A percentile compares a stretch with the other conserved stretches of the same genome.
These are phyloP conservation scores for Orthonyx spaldingii DNA, from an alignment of 2,113 vertebrate species.

Conservation along the genomic window DNA sequence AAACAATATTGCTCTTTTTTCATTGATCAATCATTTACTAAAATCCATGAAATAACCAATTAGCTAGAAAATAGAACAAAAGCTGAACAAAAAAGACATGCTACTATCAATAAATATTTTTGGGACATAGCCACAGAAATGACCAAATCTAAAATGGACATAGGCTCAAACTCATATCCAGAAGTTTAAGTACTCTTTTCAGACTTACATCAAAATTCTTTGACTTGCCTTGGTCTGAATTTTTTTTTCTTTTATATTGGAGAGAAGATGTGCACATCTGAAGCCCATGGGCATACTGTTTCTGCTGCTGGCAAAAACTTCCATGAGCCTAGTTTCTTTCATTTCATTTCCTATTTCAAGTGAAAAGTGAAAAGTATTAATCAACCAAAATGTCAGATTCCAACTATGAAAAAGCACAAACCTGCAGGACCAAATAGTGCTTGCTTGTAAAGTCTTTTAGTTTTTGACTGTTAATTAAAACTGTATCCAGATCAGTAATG, in stretches of 20 bases:
- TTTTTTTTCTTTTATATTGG: neutral
- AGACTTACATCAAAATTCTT: neutral
- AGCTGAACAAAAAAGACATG: neutral
- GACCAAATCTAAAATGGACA: neutral
- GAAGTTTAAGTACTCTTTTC: neutral
- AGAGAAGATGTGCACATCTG: neutral
- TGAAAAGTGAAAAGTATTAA: neutral
- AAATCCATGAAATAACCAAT: conserved; percentile 81
- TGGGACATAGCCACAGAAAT: neutral
- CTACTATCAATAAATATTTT: neutral
- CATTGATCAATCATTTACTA: conserved; percentile 83
- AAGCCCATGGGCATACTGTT: neutral
- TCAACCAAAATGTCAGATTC: neutral
- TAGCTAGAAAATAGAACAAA: conserved; percentile 64
- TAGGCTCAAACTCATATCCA: neutral
- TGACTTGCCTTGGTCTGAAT: neutral
- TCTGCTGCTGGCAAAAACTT: neutral
- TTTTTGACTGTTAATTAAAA: neutral
- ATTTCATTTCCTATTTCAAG: neutral
- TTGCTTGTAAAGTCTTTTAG: neutral
- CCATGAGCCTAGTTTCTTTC: neutral
- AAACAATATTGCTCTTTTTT: conserved; percentile 81
- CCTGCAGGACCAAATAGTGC: neutral
- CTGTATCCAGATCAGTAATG: neutral
- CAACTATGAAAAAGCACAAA: neutral